phyloP scores from a whole-genome alignment of 2,797 vertebrate genomes.

The Artibeus jamaicensis region DNA sequence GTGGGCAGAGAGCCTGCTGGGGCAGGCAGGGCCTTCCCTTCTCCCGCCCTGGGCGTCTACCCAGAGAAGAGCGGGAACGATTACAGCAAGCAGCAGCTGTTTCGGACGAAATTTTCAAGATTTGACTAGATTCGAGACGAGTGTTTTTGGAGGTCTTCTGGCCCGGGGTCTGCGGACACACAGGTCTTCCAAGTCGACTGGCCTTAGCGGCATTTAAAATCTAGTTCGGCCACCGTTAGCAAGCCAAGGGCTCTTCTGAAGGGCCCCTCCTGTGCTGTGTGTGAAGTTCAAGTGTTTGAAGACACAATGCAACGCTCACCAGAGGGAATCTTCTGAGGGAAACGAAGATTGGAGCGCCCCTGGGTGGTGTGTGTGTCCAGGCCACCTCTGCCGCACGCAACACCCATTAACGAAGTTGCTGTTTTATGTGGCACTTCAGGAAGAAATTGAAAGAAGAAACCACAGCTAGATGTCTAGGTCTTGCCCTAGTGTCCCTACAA shows the following conservation, averaged over 20 bases:
- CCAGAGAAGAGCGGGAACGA: background rate
- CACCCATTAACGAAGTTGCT: background rate
- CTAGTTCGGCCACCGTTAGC: background rate
- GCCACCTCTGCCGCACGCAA: background rate
- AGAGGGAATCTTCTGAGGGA: background rate
- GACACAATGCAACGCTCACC: rapidly evolving
- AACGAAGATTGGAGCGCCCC: background rate
- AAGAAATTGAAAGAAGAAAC: background rate
- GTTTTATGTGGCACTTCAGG: background rate
- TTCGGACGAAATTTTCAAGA: background rate
- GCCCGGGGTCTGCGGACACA: background rate
- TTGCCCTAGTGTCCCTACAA: background rate
- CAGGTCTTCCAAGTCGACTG: background rate
- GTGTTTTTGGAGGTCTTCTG: background rate
- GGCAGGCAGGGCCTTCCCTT: background rate
- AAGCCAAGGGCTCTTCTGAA: background rate
- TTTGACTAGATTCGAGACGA: background rate
- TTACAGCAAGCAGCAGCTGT: background rate
- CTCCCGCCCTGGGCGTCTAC: background rate
- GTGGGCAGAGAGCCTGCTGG: background rate
- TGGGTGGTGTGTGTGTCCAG: background rate
- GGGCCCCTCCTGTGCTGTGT: background rate
- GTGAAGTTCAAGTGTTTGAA: background rate
- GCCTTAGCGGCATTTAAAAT: background rate
- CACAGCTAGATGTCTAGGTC: background rate